Evolutionary conservation across 2,888 invertebrate species (phyloP), one percentile per base, ranked within the genome.

Genomic region (Molanna angustata): DNA sequence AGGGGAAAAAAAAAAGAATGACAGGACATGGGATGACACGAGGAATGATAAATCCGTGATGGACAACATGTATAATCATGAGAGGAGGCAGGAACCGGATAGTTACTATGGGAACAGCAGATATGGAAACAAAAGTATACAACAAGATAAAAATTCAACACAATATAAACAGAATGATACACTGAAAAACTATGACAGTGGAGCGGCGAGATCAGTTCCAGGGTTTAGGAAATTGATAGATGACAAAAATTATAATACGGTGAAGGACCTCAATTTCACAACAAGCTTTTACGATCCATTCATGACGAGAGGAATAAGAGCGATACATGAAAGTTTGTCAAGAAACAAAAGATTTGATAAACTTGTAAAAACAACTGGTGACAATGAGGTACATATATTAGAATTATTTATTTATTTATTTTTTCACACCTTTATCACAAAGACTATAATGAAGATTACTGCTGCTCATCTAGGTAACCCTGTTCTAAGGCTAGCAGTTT

Each of bases 341-440:
- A 52, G 55, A 22, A 48, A 27, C n/a, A 48, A 51, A 14, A 32
- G 53, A n/a, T 32, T 32, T 13, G 50, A 45, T 17, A 41, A 13
- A 37, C 33, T 56, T 13, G 22, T 46, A 1, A 53, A 53, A 42
- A 49, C 22, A 7, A 31, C 47, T n/a, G 39, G 39, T 18, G 48
- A 53, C 17, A 52, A 53, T 35, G 53, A 58, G 52, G 58, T 58
- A 20, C 17, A 22, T 49, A 20, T 48, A 13, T 6, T 27, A 11
- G n/a, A n/a, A n/a, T n/a, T n/a, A n/a, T n/a, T n/a, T n/a, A n/a
- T n/a, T n/a, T n/a, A n/a, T n/a, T n/a, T n/a, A n/a, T n/a, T n/a
- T n/a, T n/a, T n/a, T n/a, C n/a, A n/a, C n/a, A n/a, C n/a, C n/a
- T n/a, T n/a, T n/a, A n/a, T n/a, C n/a, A n/a, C n/a, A n/a, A n/a